These are phyloP conservation scores for Dynastes maya DNA, from an alignment of 2,888 invertebrate species.

Conservation along the genomic window DNA sequence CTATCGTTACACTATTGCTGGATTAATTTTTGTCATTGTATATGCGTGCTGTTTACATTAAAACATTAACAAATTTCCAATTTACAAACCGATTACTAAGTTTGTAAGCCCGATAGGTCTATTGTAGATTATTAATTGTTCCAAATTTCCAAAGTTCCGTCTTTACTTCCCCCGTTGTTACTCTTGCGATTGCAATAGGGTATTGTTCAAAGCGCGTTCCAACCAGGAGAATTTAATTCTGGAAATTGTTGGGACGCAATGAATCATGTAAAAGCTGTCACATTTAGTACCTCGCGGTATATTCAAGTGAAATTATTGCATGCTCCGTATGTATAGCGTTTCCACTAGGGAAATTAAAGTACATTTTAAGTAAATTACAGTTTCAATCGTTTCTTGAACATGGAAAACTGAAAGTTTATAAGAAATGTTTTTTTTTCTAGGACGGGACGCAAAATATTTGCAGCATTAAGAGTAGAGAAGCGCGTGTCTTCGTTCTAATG, in stretches of 20 bases:
- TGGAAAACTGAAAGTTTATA: neutral
- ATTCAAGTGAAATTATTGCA: neutral
- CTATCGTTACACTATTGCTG: too few species aligned
- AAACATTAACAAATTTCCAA: too few species aligned
- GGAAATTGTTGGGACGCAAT: constrained; percentile 27
- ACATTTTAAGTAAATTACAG: neutral
- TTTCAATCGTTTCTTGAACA: neutral
- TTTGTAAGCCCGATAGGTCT: too few species aligned
- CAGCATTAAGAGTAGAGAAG: neutral
- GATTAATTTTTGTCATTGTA: too few species aligned
- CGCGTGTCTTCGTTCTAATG: constrained; percentile 9
- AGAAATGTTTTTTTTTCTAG: too few species aligned
- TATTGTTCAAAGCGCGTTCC: neutral
- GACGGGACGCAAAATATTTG: too few species aligned
- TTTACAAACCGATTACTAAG: too few species aligned
- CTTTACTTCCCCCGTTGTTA: neutral
- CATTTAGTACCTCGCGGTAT: neutral
- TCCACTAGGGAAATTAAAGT: neutral
- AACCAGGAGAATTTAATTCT: constrained; percentile 10
- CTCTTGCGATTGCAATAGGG: neutral
- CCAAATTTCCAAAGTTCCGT: neutral
- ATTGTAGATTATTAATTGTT: neutral
- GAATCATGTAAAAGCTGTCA: constrained; percentile 14
- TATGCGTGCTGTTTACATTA: too few species aligned
- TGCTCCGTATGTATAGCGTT: neutral